These are phyloP conservation scores for Augochlora pura DNA, from an alignment of 1,140 invertebrate genomes.

Conservation along the genomic window DNA sequence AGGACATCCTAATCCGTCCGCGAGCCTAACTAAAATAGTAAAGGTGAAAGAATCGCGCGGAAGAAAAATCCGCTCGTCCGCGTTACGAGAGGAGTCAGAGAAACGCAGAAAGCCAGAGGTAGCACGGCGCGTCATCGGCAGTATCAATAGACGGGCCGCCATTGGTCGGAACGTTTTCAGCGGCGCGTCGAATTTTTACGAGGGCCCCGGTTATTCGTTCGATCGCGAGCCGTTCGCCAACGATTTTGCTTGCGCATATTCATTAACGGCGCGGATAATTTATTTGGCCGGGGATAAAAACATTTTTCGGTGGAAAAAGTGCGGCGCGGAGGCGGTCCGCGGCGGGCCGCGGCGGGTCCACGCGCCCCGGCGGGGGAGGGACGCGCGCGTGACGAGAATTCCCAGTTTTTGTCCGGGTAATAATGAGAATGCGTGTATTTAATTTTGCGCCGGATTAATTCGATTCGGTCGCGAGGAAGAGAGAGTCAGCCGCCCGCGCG, in stretches of 20 bases:
- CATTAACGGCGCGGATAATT: constrained; percentile 36
- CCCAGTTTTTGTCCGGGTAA: constrained; percentile 3
- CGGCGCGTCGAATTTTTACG: constrained; percentile 3
- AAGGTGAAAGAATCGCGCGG: too few species aligned
- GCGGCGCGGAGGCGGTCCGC: neutral
- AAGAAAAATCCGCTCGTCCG: too few species aligned
- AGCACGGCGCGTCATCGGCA: neutral
- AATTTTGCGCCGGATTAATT: constrained; percentile 33
- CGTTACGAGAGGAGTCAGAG: neutral
- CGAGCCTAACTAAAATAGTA: too few species aligned
- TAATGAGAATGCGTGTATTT: constrained; percentile 40
- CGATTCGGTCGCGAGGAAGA: constrained; percentile 1
- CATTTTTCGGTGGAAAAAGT: constrained; percentile 34
- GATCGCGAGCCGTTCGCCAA: constrained; percentile 4
- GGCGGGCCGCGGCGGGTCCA: too few species aligned
- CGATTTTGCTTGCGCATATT: constrained; percentile 34
- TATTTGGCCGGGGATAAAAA: constrained; percentile 30
- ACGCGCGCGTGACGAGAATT: constrained; percentile 30
- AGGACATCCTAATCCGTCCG: too few species aligned
- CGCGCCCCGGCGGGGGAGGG: neutral
- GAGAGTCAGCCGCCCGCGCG: too few species aligned
- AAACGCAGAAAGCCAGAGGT: neutral
- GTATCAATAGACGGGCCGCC: too few species aligned
- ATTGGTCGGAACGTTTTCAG: neutral
- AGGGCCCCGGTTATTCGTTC: neutral